Base-by-base conservation (phyloP, 1,140 invertebrate species). In the Leptinotarsa defecta region DNA sequence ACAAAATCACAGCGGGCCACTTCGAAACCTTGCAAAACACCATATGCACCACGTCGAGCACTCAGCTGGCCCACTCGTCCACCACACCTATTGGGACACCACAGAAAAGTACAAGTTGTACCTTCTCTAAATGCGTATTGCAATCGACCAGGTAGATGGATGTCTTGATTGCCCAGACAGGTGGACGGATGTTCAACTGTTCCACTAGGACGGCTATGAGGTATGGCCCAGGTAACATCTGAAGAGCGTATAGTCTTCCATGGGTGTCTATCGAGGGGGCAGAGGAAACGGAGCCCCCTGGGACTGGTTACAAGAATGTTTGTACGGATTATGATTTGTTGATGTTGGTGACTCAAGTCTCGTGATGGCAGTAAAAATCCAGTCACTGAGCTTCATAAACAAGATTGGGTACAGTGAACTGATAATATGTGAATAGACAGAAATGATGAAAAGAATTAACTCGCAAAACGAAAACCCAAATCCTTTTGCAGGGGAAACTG, bases 191-290 rank as follows among this genome's bases (percentile, higher is more conserved):
- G 22, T 22, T 67, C 22, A 34, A 24, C 24, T 34, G 64, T 15
- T 67, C 64, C 15, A 24, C 64, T 67, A 20, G 64, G 17, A 63
- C 20, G 22, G 27, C 64, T 22, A 67, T 24, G 22, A 67, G 64
- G 64, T 34, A 67, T 67, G 64, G 64, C 64, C 64, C 64, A 67
- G 64, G 64, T 67, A 67, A 67, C 64, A 34, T 34, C 27, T 67
- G 64, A 67, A 24, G 22, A 67, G 64, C 64, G 22, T 34, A 34
- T 13, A 24, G 15, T 57, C 52, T 15, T 57, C 52, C 52, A 57
- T 57, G 52, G 52, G 52, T 57, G 52, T 19, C n/a, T 19, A 17
- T 19, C n/a, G 52, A 57, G 52, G 52, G 52, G 52, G 15, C 15
- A 57, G n/a, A 13, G 52, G 17, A 17, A 57, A 15, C 15, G 5